Base-by-base conservation (phyloP, 2,888 invertebrate species). In the Ypsolopha sequella region DNA sequence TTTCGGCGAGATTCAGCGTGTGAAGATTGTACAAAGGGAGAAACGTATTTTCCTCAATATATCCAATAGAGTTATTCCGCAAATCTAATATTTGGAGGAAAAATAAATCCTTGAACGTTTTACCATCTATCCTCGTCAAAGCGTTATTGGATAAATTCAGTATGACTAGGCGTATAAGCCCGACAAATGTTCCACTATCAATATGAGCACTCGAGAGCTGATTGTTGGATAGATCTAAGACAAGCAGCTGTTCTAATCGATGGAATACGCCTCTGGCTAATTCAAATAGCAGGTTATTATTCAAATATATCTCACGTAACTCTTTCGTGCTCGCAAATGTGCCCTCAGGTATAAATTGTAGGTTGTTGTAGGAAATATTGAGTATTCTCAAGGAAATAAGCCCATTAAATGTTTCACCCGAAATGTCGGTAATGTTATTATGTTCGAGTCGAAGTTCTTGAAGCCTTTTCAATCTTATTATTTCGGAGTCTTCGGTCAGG, bases 1-100 rank as follows among this genome's bases (percentile, higher is more conserved):
- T 97, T 77, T 95, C 94, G 43, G 96, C 95, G 63, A 97, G 84
- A 76, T 96, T 96, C 54, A 97, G 82, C 1, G 95, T 95, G 76
- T 96, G 95, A 60, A 97, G 88, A 80, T 96, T 96, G 80, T 95
- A 95, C 53, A 97, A 88, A 8, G 95, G 94, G 62, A 94, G 81
- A 68, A 97, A 96, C 51, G 96, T 93, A 66, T 94, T 94, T 62
- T 94, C 93, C 78, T 95, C 94, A 65, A 96, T 92, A 65, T 93
- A 94, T 41, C 93, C 93, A 59, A 96, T 95, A 13, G 94, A 93
- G 71, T 96, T 96, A 73, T 95, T 95, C 63, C 92, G 90, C 74
- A 96, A 88, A 80, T 95, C 93, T 63, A 96, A 89, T 60, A 94
- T 95, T 80, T 96, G 95, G 52, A 96, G 87, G 72, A 95, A 94